Evolutionary conservation across 2,888 invertebrate genomes (phyloP), one percentile per base, ranked within the genome.

Genomic region (Eristalis pertinax): DNA sequence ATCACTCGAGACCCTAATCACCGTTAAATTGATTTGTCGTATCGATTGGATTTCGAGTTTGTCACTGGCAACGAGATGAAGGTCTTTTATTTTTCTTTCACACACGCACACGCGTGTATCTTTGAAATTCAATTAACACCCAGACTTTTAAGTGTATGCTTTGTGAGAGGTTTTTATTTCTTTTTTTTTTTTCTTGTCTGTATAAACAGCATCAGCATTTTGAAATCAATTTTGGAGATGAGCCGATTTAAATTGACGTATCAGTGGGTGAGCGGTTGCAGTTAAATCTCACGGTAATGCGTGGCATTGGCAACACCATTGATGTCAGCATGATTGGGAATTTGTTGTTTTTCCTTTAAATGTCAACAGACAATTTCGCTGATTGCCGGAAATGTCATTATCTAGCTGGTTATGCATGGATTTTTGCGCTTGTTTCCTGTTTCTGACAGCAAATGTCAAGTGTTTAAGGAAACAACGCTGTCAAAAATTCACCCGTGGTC

Each of bases 121-220:
- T 75, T 70, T 84, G 19, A 84, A 67, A 70, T n/a, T 24, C 56
- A 75, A 67, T 75, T 75, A 70, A 80, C 67, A 85, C 38, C 65
- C 63, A 35, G 60, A n/a, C 1, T 4, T 50, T 50, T 8, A 29
- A 73, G 19, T 22, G 5, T 50, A 43, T 62, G 43, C 58, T 60
- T 60, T 26, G 50, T 70, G 56, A 11, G 24, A 38, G 13, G n/a
- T 32, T 32, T 32, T 32, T 35, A 24, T 62, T 10, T 10, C 24
- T 43, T 10, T 15, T 26, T 41, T 24, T n/a, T 22, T 22, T 43
- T 10, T 15, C 19, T 41, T 24, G 13, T 22, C 15, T 75, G 60
- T 26, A 60, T 60, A 60, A 60, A 60, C 50, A 50, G 19, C n/a
- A 19, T 50, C 19, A 32, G 32, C 32, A 50, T 50, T 50, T 50